These are phyloP conservation scores for Papilio demoleus DNA, from an alignment of 2,888 invertebrate genomes.

Conservation along the genomic window DNA sequence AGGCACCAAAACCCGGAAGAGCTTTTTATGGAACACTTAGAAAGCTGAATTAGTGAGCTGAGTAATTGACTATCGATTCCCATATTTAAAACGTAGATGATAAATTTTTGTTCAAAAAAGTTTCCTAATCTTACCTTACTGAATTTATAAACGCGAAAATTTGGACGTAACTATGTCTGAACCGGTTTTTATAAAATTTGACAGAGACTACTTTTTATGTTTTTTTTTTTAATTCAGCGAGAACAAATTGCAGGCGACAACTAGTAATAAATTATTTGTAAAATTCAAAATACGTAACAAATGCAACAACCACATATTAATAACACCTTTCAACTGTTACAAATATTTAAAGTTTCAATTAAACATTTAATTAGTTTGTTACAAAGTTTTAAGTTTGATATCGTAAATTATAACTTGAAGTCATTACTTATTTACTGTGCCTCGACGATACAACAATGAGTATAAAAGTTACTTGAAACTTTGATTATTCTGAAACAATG, in stretches of 20 bases:
- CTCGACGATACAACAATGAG: not conserved
- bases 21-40: conserved; percentile 1
- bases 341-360: not conserved
- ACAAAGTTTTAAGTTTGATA: not conserved
- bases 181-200: too few relatives aligned
- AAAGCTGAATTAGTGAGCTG: not conserved
- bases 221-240: too few relatives aligned
- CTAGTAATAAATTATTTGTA: too few relatives aligned
- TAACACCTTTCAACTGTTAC: not conserved
- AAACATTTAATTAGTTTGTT: not conserved
- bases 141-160: too few relatives aligned
- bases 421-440: not conserved
- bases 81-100: too few relatives aligned
- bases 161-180: too few relatives aligned
- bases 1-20: conserved; percentile 2
- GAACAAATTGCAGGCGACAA: too few relatives aligned
- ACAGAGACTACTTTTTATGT: too few relatives aligned
- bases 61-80: not conserved
- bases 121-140: not conserved
- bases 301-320: not conserved
- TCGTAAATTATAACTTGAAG: conserved; percentile 11
- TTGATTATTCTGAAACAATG: not conserved
- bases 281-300: not conserved
- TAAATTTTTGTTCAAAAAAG: too few relatives aligned
- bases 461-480: conserved; percentile 8